Conservation (phyloP, 2,888 invertebrate species). For the Phyllotreta striolata region DNA sequence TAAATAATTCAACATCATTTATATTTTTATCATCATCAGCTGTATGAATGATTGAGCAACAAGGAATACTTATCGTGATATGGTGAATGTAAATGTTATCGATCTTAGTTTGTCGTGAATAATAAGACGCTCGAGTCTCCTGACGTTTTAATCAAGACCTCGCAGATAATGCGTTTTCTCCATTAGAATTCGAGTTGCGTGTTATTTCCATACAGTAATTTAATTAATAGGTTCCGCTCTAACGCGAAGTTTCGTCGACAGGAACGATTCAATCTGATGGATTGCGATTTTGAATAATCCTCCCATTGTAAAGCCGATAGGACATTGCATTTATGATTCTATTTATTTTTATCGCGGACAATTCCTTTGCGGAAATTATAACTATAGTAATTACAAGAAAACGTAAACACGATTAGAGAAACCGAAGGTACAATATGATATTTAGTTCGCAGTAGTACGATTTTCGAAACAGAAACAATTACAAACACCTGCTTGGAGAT, state of each 20-base stretch:
- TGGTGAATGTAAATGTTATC: slow-evolving; percentile 22
- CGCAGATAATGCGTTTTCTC: slow-evolving; percentile 41
- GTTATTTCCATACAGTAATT: slow-evolving; percentile 42
- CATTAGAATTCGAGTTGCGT: slow-evolving; percentile 42
- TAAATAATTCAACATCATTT: too few relatives aligned
- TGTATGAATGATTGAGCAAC: slow-evolving; percentile 10
- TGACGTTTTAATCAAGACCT: slow-evolving; percentile 44
- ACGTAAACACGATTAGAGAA: slow-evolving; percentile 3
- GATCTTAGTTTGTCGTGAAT: slow-evolving; percentile 38
- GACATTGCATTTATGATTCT: too few relatives aligned
- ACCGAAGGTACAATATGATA: slow-evolving; percentile 5
- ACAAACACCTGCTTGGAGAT: slow-evolving; percentile 3
- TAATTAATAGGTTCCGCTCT: slow-evolving; percentile 41
- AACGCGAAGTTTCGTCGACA: slow-evolving; percentile 39
- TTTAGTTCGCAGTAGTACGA: not conserved
- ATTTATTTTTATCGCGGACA: too few relatives aligned
- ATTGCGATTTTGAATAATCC: not conserved
- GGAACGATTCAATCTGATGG: slow-evolving; percentile 36
- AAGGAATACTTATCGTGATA: slow-evolving; percentile 20
- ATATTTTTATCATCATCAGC: too few relatives aligned
- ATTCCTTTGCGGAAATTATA: too few relatives aligned
- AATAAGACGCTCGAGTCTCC: slow-evolving; percentile 37
- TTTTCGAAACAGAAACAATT: slow-evolving; percentile 9
- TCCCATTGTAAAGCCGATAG: too few relatives aligned
- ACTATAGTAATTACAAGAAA: too few relatives aligned